Base-by-base conservation (phyloP, 2,113 vertebrate genomes). In the Xyrauchen texanus region DNA sequence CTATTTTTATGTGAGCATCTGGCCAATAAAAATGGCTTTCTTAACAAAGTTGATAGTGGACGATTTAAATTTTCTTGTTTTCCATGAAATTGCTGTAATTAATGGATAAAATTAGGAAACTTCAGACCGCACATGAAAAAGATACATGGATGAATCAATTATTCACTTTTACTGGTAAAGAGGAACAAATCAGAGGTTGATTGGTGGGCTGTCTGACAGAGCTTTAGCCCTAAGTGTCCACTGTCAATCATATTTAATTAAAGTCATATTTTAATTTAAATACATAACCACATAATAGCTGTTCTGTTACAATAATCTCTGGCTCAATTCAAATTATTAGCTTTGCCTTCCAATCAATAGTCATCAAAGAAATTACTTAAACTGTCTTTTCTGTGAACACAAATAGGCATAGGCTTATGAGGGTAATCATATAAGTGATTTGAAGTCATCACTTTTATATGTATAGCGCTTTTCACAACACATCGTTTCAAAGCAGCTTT, bases 91-190 rank as follows among this genome's bases (percentile, higher is more conserved):
- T 55, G 63, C 68, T 68, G 63, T 63, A 55, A 58, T 51, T 68
- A 46, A 45, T 7, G 69, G 72, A 73, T 77, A 67, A 67, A 80
- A 55, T 67, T 52, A 57, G 58, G 47, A 52, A 51, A 67, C 58
- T 80, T 80, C 58, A 65, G 46, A 71, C 65, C 53, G 77, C 46
- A 61, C 13, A 45, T 45, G 7, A 64, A 78, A 57, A 61, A 13
- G 55, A 63, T 21, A 34, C 42, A 60, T 4, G 44, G 16, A 5
- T 42, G 10, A 65, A 64, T 81, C 21, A 60, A 73, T 81, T 78
- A 74, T 82, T 82, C 8, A 82, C 68, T 57, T 74, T 47, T 61
- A 47, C 62, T 52, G 57, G 42, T 58, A 69, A 69, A 74, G 79
- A 76, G 58, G 68, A 75, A 21, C 68, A 42, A 12, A 57, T 68